Evolutionary conservation across 2,888 invertebrate genomes (phyloP), one percentile per base, ranked within the genome.

Genomic region (Archips xylosteana): DNA sequence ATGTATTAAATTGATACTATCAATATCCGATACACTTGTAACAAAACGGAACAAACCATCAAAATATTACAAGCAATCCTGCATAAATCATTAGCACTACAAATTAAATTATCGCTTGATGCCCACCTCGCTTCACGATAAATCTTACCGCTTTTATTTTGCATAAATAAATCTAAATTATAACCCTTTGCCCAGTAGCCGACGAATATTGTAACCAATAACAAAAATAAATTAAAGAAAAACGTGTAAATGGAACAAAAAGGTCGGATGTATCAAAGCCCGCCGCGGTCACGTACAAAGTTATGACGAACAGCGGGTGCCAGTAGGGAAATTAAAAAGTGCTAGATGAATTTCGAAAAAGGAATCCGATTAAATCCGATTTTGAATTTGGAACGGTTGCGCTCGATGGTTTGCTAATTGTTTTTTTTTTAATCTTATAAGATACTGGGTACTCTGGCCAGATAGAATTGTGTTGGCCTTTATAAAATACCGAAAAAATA

Each of bases 121-220:
- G 85, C 85, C 86, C 90, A 87, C 87, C 87, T 82, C 83, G 80
- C 83, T 51, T 83, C 81, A 76, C 84, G 83, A 92, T 94, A 94
- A 92, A 93, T 94, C 93, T 89, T 87, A 88, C 89, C 87, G 89
- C 85, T 90, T 91, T 92, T 90, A 92, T 94, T 94, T 94, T 92
- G 93, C 94, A 93, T 94, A 92, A 93, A 94, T 92, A 92, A 93
- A 92, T 92, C 89, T 86, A 90, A 93, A 92, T 94, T 91, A 94
- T 90, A 90, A 89, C 87, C 91, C 91, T 91, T 90, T 91, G 87
- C 87, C 91, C 94, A 85, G 94, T 94, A 94, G 94, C 94, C 92
- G 92, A 87, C 89, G 81, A 88, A 91, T 91, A 91, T 92, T 92
- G 91, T 92, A 88, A 89, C 91, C 90, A 92, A 91, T 89, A 92